A percentile compares a stretch with the other conserved stretches of the same genome.
Evolutionary conservation across 2,797 vertebrate genomes (phyloP).

Genomic region (Limosa lapponica): DNA sequence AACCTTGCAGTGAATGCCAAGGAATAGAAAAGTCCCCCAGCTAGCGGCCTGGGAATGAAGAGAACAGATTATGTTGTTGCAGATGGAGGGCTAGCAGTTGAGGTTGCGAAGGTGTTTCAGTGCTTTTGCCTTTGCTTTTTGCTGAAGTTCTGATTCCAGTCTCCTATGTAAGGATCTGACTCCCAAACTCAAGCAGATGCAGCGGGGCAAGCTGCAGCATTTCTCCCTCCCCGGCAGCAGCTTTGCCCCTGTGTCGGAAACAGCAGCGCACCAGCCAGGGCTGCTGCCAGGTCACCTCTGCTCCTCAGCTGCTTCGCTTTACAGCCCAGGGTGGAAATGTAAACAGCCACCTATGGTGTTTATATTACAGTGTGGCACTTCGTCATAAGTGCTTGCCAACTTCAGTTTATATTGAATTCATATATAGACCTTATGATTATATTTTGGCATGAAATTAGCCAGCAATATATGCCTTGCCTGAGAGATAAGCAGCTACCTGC

Average conservation of each 20-base stretch:
- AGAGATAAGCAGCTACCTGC: background rate
- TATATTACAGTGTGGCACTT: background rate
- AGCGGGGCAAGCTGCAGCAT: background rate
- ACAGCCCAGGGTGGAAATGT: background rate
- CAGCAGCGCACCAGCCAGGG: background rate
- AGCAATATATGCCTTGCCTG: background rate
- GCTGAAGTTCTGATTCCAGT: background rate
- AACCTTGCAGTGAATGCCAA: background rate
- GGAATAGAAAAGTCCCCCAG: background rate
- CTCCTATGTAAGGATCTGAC: accelerated
- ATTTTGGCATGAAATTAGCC: background rate
- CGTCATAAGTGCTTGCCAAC: background rate
- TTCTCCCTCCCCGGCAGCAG: background rate
- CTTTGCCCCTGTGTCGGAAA: background rate
- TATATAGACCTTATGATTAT: background rate
- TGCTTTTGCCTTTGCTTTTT: background rate
- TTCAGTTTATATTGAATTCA: background rate
- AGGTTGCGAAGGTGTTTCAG: background rate
- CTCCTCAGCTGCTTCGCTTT: background rate
- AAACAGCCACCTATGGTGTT: background rate
- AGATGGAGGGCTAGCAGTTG: background rate
- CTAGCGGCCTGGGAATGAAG: background rate
- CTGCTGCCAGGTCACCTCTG: background rate
- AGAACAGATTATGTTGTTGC: background rate
- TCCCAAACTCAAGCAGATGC: accelerated